A percentile compares a stretch with the other conserved stretches of the same genome.
Conservation (phyloP, 2,113 vertebrate species). For the Varanus komodoensis region DNA sequence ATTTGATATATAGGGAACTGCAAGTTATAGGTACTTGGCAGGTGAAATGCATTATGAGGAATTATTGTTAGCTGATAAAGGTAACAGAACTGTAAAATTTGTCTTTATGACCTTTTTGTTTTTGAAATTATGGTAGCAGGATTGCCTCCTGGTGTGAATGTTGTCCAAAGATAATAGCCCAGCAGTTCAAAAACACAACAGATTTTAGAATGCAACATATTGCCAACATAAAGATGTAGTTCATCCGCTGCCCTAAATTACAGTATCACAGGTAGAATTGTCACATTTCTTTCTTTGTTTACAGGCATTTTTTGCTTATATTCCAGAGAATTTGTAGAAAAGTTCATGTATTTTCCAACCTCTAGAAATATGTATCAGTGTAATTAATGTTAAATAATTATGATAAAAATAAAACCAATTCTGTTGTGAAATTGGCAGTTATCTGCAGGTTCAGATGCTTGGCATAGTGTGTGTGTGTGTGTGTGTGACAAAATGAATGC, state of each 20-base stretch:
- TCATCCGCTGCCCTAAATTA: constrained; percentile 68
- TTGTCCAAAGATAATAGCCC: constrained; percentile 79
- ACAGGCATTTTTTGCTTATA: constrained; percentile 58
- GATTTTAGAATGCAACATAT: constrained; percentile 73
- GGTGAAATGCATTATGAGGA: constrained; percentile 40
- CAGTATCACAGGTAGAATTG: constrained; percentile 78
- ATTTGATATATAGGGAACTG: constrained; percentile 48
- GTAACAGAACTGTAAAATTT: constrained; percentile 65
- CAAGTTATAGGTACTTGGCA: constrained; percentile 44
- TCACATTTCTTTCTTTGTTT: constrained; percentile 75
- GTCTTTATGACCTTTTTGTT: constrained; percentile 77
- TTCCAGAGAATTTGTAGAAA: constrained; percentile 61
- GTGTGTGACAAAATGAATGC: constrained; percentile 28
- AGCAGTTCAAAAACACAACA: constrained; percentile 76
- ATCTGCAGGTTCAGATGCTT: constrained; percentile 20
- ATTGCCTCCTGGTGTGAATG: constrained; percentile 77
- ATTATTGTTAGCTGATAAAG: constrained; percentile 65
- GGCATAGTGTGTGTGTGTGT: constrained; percentile 19
- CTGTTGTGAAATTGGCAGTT: constrained; percentile 7
- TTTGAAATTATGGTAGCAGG: constrained; percentile 70
- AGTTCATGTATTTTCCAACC: constrained; percentile 50
- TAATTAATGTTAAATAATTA: constrained; percentile 48
- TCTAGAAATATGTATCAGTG: constrained; percentile 49
- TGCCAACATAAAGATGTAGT: constrained; percentile 70
- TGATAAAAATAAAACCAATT: constrained; percentile 30